Conservation (phyloP, 64 coral and sea anemone genomes). For the Stylophora pistillata region DNA sequence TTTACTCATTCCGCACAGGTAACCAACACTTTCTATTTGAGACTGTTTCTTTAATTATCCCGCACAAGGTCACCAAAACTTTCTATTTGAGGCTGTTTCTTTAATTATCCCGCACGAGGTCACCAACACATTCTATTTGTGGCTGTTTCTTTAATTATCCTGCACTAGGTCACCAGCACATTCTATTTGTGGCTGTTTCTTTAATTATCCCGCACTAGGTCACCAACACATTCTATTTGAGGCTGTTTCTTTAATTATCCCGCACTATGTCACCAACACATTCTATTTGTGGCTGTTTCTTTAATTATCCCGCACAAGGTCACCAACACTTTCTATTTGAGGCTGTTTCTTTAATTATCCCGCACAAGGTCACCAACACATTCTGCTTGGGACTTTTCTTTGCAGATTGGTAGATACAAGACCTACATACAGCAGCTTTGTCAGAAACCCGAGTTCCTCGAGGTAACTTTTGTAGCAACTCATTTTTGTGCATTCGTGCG, state of each 20-base stretch:
- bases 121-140: neutral
- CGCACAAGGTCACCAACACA: no score
- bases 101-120: neutral
- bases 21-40: no score
- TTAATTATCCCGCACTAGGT: neutral
- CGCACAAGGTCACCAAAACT: neutral
- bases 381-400: neutral
- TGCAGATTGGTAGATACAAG: conserved; percentile 87
- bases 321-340: no score
- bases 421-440: conserved; percentile 85
- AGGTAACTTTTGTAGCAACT: conserved; percentile 46
- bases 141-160: neutral
- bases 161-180: neutral
- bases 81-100: neutral
- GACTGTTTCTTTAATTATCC: neutral
- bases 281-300: neutral
- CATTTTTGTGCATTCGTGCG: neutral
- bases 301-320: no score
- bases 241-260: no score
- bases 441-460: conserved; percentile 88
- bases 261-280: no score
- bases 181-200: neutral
- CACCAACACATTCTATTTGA: neutral
- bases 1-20: no score
- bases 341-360: no score